Conservation (phyloP, 2,888 invertebrate genomes). For the Mesoligia furuncula region DNA sequence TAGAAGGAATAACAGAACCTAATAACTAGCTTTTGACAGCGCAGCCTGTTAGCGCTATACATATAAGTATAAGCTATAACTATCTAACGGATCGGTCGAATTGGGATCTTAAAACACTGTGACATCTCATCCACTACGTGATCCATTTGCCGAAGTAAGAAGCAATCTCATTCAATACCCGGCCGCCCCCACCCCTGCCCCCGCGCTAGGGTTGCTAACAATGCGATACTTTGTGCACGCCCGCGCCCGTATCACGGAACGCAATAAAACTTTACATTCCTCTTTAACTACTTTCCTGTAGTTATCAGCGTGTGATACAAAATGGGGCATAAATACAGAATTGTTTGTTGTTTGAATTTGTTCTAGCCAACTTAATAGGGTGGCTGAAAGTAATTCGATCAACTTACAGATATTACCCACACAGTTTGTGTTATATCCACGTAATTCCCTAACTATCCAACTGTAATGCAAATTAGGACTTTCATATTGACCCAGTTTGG, state of each 20-base stretch:
- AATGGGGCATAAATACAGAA: constrained; percentile 80
- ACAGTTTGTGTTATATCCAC: constrained; percentile 14
- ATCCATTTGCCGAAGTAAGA: constrained; percentile 91
- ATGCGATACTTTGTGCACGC: constrained; percentile 85
- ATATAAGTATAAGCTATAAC: constrained; percentile 73
- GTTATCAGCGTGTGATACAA: constrained; percentile 85
- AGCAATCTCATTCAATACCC: constrained; percentile 91
- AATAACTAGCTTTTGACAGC: constrained; percentile 32
- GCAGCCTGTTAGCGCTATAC: constrained; percentile 50
- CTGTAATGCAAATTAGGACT: constrained; percentile 5
- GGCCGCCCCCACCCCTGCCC: constrained; percentile 74
- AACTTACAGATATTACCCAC: neutral
- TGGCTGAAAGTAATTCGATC: constrained; percentile 39
- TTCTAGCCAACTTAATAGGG: constrained; percentile 50
- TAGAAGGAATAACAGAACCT: constrained; percentile 25
- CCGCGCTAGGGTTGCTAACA: constrained; percentile 84
- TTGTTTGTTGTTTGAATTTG: constrained; percentile 70
- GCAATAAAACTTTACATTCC: constrained; percentile 89
- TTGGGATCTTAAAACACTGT: constrained; percentile 91
- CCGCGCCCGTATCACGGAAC: constrained; percentile 82
- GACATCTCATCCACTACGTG: constrained; percentile 91
- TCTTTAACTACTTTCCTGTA: constrained; percentile 87
- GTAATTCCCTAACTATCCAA: neutral
- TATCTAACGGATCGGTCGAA: constrained; percentile 84
- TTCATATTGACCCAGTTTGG: constrained; percentile 9